Evolutionary conservation across 1,140 invertebrate species (phyloP), one percentile per base, ranked within the genome.

Genomic region (Goniozus legneri): DNA sequence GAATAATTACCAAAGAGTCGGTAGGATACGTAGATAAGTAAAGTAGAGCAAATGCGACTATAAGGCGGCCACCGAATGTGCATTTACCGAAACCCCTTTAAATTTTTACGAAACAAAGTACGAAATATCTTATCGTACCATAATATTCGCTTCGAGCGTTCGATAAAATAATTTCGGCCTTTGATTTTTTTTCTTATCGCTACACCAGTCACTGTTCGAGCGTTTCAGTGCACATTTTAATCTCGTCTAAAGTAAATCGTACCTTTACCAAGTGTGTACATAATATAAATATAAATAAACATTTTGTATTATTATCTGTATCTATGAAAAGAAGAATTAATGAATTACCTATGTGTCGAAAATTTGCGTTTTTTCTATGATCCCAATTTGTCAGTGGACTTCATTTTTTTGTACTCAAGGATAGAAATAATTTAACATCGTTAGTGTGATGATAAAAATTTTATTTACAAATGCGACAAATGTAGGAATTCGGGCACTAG

Each of bases 391-490:
- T n/a, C n/a, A n/a, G n/a, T n/a, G n/a, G n/a, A n/a, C n/a, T n/a
- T n/a, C n/a, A n/a, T n/a, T n/a, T n/a, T n/a, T 36, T 15, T 43
- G 18, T 30, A 30, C 14, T 30, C n/a, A n/a, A n/a, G n/a, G n/a
- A n/a, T n/a, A n/a, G n/a, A n/a, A 14, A 27, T n/a, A 31, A 47
- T 21, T 10, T 33, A 19, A 30, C 13, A 30, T 43, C 39, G 31
- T 24, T 60, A 49, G 55, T 71, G 67, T 72, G 69, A 71, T 69
- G 67, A 71, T 74, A 74, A 73, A 73, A 74, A 73, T 73, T 74
- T 73, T 74, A 71, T 73, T 74, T 73, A 74, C 71, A 71, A 73
- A 73, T 74, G 67, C 69, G 67, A 74, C 68, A 71, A 71, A 65
- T 73, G 64, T 74, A 69, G 67, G 69, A 71, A 71, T 72, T 67